These are phyloP conservation scores for Xyrauchen texanus DNA, from an alignment of 2,113 vertebrate species.

Conservation along the genomic window DNA sequence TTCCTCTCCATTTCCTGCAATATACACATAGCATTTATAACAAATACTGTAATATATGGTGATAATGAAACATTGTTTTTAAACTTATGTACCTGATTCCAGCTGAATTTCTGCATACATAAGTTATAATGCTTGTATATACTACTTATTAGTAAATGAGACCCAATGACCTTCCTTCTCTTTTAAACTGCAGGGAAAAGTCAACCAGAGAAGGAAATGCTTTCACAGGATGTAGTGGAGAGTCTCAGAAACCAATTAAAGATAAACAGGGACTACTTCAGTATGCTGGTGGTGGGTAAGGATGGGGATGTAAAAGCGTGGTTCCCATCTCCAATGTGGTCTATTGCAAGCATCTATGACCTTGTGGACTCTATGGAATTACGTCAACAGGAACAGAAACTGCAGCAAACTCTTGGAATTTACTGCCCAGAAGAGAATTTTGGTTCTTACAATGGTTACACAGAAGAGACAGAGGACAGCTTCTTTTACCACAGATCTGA, in stretches of 20 bases:
- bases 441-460: constrained; percentile 58
- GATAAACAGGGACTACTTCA: constrained; percentile 76
- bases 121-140: background rate
- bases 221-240: constrained; percentile 66
- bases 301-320: constrained; percentile 75
- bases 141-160: background rate
- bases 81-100: too few species aligned
- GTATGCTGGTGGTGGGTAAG: constrained; percentile 78
- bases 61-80: too few species aligned
- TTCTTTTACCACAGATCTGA: constrained; percentile 61
- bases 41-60: too few species aligned
- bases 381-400: constrained; percentile 71
- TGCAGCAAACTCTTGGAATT: constrained; percentile 76
- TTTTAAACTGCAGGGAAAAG: constrained; percentile 65
- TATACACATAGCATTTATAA: background rate
- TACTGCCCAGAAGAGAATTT: constrained; percentile 66
- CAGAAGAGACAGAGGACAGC: constrained; percentile 50
- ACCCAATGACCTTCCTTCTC: background rate
- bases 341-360: constrained; percentile 75
- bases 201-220: constrained; percentile 68
- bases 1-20: background rate
- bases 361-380: constrained; percentile 78
- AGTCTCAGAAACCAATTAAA: constrained; percentile 74
- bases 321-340: constrained; percentile 78
- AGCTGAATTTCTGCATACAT: too few species aligned